A percentile compares a stretch with the other conserved stretches of the same genome.
These are phyloP conservation scores for Melanotaenia duboulayi DNA, from an alignment of 2,113 vertebrate genomes.

Conservation along the genomic window DNA sequence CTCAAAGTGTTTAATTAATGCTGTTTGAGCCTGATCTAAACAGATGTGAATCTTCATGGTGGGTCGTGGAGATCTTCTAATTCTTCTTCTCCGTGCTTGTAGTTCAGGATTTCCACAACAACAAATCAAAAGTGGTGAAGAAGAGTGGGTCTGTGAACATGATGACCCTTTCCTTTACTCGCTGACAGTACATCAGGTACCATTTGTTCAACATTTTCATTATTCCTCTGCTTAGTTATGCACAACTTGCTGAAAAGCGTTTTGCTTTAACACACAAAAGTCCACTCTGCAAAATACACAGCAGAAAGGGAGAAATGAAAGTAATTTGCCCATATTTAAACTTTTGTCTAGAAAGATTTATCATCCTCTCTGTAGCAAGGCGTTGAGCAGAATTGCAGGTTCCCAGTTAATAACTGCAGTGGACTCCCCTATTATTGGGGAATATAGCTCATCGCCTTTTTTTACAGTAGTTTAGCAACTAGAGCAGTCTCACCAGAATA, in stretches of 20 bases:
- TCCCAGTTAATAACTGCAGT: slow-evolving; percentile 61
- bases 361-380: slow-evolving; percentile 35
- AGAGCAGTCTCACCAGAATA: neutral
- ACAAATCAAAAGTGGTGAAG: neutral
- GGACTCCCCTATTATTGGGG: slow-evolving; percentile 15
- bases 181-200: neutral
- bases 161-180: neutral
- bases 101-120: neutral
- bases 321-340: slow-evolving; percentile 32
- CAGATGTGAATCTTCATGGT: neutral
- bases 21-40: neutral
- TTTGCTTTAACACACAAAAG: slow-evolving; percentile 5
- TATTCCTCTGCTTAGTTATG: slow-evolving; percentile 19
- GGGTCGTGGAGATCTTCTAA: neutral
- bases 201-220: slow-evolving; percentile 11
- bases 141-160: slow-evolving; percentile 8
- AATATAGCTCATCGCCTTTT: slow-evolving; percentile 42
- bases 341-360: slow-evolving; percentile 36
- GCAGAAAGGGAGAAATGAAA: slow-evolving; percentile 21
- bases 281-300: slow-evolving; percentile 6
- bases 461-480: slow-evolving; percentile 10
- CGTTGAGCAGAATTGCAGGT: slow-evolving; percentile 31
- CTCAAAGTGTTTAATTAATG: slow-evolving; percentile 2
- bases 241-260: neutral
- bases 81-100: neutral